These are phyloP conservation scores for Heterodera filipjevi DNA, from an alignment of 2,888 invertebrate species.

Conservation along the genomic window DNA sequence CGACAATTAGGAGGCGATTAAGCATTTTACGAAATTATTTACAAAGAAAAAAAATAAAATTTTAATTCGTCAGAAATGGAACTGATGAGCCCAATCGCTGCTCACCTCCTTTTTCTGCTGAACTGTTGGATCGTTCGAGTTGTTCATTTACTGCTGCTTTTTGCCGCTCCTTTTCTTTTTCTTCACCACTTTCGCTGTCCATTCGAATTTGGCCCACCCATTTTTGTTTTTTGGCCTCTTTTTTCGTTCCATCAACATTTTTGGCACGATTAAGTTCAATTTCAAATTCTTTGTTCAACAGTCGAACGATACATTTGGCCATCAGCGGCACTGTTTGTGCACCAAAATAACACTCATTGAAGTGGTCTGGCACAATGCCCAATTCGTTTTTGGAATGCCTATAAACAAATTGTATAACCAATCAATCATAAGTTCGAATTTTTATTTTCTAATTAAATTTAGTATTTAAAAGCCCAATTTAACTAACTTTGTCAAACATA, in stretches of 20 bases:
- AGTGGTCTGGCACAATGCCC: slow-evolving; percentile 9
- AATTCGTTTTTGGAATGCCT: slow-evolving; percentile 8
- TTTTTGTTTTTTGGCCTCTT: background rate
- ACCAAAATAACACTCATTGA: slow-evolving; percentile 22
- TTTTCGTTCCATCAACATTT: background rate
- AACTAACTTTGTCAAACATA: no score
- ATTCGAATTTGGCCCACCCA: background rate
- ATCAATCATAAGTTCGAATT: background rate
- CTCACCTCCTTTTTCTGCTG: no score
- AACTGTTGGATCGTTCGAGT: no score
- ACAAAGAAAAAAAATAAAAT: no score
- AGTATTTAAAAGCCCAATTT: background rate
- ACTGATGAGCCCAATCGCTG: no score
- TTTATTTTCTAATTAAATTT: slow-evolving; percentile 9
- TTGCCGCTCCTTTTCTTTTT: background rate
- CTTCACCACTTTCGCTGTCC: background rate
- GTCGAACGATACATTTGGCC: slow-evolving; percentile 23
- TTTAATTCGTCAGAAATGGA: no score
- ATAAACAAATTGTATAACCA: background rate
- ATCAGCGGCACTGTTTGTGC: slow-evolving; percentile 17
- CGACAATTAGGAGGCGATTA: no score
- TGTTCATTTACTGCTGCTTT: background rate
- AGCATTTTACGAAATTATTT: no score
- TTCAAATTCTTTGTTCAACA: slow-evolving; percentile 22
- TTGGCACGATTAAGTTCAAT: slow-evolving; percentile 7